These are phyloP conservation scores for Acipenser transmontanus DNA, from an alignment of 2,797 vertebrate species.

Conservation along the genomic window DNA sequence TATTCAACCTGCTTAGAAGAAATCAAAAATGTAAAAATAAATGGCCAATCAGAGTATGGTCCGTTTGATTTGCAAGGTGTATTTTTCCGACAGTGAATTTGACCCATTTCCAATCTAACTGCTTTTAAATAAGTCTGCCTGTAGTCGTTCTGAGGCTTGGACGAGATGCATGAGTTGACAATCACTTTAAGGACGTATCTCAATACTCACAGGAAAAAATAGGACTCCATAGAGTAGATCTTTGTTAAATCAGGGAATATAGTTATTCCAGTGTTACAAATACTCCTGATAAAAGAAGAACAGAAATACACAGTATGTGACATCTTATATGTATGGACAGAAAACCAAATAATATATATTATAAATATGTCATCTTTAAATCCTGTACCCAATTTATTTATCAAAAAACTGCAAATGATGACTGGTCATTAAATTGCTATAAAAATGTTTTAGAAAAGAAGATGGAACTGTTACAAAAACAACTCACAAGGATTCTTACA, in stretches of 20 bases:
- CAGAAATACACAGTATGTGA: slow-evolving; percentile 11
- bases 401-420: background rate
- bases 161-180: no score
- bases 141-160: no score
- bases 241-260: slow-evolving; percentile 76
- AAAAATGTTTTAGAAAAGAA: no score
- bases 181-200: background rate
- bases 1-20: no score
- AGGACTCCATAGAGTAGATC: slow-evolving; percentile 63
- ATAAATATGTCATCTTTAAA: background rate
- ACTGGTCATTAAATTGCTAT: background rate
- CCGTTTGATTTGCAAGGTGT: no score
- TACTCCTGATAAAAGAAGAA: slow-evolving; percentile 64
- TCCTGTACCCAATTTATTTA: background rate
- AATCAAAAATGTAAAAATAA: no score
- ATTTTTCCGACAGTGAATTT: no score
- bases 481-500: slow-evolving; percentile 62
- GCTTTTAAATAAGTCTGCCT: no score
- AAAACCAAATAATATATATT: background rate
- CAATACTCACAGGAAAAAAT: slow-evolving; percentile 68
- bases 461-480: background rate
- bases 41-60: no score
- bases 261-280: slow-evolving; percentile 83
- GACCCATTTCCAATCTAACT: no score
- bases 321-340: background rate